Evolutionary conservation across 2,113 vertebrate species (phyloP), one percentile per base, ranked within the genome.

Genomic region (Morone saxatilis): DNA sequence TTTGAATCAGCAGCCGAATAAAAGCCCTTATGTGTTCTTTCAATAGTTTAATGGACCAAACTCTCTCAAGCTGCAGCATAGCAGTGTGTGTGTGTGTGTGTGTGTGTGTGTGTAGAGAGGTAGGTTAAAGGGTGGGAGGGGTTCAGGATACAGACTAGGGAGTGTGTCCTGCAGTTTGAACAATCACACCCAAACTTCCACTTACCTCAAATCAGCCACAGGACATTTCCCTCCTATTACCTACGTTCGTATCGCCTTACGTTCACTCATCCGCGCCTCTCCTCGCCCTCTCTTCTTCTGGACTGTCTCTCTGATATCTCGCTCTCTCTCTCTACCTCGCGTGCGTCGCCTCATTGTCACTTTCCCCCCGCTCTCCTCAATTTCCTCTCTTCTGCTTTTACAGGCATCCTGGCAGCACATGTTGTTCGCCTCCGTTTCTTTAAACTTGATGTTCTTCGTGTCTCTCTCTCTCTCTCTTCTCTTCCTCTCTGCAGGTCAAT

Each of bases 181-280:
- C 88, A 88, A 86, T 90, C 83, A 81, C 80, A 76, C 88, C 83
- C 83, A 85, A 80, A 74, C 77, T 71, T 87, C 80, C 80, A 91
- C 87, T 81, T 87, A 43, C 70, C 61, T 66, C 76, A 66, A 50
- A 51, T 81, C 72, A 40, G 54, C 78, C 47, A 56, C 31, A 16
- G 38, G 69, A 69, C 85, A 70, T 71, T 88, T 86, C 81, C 78
- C 57, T 71, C 60, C 56, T n/a, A n/a, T n/a, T n/a, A n/a, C n/a
- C n/a, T n/a, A n/a, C n/a, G n/a, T n/a, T n/a, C n/a, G n/a, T n/a
- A n/a, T n/a, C n/a, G n/a, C n/a, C n/a, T n/a, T n/a, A n/a, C n/a
- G n/a, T n/a, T n/a, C n/a, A n/a, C n/a, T n/a, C n/a, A n/a, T n/a
- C n/a, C n/a, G n/a, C n/a, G n/a, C n/a, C n/a, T n/a, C n/a, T n/a